phyloP scores from a whole-genome alignment of 2,797 vertebrate species.

The Clarias fuscus region DNA sequence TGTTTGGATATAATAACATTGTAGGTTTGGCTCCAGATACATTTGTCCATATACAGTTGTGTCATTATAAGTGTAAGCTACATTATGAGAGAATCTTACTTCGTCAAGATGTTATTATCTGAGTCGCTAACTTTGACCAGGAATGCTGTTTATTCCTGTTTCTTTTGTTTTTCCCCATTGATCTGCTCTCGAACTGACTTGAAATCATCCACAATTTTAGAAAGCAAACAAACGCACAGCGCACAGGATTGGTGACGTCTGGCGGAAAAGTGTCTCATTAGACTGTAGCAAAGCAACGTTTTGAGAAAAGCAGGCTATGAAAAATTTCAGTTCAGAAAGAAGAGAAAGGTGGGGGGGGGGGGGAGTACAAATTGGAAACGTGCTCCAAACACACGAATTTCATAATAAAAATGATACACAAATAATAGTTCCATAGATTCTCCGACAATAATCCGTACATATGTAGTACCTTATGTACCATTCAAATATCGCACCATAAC shows the following conservation, averaged over 20 bases:
- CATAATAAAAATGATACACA: too few relatives aligned
- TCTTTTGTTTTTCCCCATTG: neutral
- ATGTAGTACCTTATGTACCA: neutral
- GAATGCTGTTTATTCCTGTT: neutral
- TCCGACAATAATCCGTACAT: neutral
- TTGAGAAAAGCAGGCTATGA: neutral
- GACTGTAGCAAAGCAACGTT: neutral
- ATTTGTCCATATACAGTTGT: too few relatives aligned
- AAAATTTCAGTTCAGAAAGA: neutral
- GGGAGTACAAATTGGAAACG: neutral
- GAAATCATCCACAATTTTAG: neutral
- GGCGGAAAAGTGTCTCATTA: neutral
- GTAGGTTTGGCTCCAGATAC: too few relatives aligned
- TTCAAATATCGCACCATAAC: neutral
- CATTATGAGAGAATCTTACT: neutral
- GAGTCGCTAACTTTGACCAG: neutral
- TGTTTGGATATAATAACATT: too few relatives aligned
- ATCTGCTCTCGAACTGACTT: too few relatives aligned
- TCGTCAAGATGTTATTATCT: neutral
- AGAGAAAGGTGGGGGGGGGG: neutral
- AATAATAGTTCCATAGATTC: neutral
- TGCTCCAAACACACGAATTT: neutral
- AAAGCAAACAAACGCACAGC: neutral
- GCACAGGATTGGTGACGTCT: neutral
- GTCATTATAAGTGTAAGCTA: neutral